Evolutionary conservation across 1,140 invertebrate species (phyloP).

Genomic region (Lepidurus apus): DNA sequence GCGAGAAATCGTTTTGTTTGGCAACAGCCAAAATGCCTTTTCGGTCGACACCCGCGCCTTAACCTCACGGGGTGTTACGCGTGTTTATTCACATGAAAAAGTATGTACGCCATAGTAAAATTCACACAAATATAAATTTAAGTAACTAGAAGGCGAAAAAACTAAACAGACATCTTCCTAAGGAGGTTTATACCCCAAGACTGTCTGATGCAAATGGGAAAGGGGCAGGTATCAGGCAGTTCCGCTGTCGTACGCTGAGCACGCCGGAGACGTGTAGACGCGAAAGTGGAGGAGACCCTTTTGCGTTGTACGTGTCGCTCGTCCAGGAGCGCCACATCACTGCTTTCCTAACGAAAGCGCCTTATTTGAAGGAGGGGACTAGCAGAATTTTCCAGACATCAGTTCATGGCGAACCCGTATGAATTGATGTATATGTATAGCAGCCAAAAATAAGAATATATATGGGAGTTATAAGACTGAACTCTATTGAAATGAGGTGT

Average conservation of each 20-base stretch:
- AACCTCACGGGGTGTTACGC: not conserved
- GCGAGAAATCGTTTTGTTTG: not conserved
- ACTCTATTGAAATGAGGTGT: not conserved
- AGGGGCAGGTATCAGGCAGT: not conserved
- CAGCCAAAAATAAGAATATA: too few species aligned
- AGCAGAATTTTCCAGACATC: not conserved
- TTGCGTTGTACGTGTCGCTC: not conserved
- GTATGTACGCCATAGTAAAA: not conserved
- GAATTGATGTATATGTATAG: not conserved
- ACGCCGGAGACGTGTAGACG: not conserved
- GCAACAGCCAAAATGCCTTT: not conserved
- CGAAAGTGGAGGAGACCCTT: not conserved
- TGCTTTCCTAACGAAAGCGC: not conserved
- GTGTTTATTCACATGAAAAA: not conserved
- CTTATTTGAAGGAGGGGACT: not conserved
- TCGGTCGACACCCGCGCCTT: not conserved
- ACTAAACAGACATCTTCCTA: constrained; percentile 10
- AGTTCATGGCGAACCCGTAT: not conserved
- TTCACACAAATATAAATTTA: not conserved
- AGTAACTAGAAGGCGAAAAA: not conserved
- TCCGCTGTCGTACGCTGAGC: not conserved
- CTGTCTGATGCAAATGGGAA: not conserved
- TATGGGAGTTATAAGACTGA: too few species aligned
- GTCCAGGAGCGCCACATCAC: not conserved
- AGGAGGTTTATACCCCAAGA: not conserved